Base-by-base conservation (phyloP, 2,888 invertebrate genomes). In the Dicyrtomina minuta region DNA sequence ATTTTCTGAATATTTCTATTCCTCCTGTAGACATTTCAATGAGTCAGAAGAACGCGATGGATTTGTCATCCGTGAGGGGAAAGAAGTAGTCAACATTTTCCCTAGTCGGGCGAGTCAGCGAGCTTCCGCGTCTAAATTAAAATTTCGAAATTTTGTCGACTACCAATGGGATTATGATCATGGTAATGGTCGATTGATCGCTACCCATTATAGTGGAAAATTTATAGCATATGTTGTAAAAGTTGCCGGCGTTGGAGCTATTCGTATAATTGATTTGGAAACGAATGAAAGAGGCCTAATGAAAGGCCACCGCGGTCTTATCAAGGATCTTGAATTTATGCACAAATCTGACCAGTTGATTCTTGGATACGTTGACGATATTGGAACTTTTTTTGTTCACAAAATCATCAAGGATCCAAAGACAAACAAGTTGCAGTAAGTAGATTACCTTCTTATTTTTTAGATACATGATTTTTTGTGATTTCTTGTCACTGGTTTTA, bases 321-420 rank as follows among this genome's bases (percentile, higher is more conserved):
- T 96, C n/a, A 88, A 92, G 81, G 97, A 97, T 82, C 83, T 97
- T 60, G 88, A 94, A 1, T 97, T 97, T 84, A 93, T 96, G 3
- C 90, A 92, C 81, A 88, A 91, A 56, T 86, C 87, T 74, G 86
- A 87, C 67, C 88, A 91, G 77, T 88, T 91, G 49, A 86, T 94
- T 70, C 83, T 97, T 49, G 96, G 92, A 0, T 91, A 90, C 77
- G 91, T 96, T 62, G 96, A 97, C 82, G 90, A 90, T 78, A 86
- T 86, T 77, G 95, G 95, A 55, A 89, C 88, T 80, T 85, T 96
- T 74, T 90, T 90, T 81, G 88, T 96, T 64, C 89, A 92, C 80
- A 87, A 89, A 79, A 89, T 93, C 53, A 69, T 72, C 26, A 78
- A 78, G 43, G 75, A 75, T 33, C 8, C 66, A 0, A 74, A 75